Evolutionary conservation across 2,113 vertebrate species (phyloP).

Genomic region (Chamaetylas fuelleborni): DNA sequence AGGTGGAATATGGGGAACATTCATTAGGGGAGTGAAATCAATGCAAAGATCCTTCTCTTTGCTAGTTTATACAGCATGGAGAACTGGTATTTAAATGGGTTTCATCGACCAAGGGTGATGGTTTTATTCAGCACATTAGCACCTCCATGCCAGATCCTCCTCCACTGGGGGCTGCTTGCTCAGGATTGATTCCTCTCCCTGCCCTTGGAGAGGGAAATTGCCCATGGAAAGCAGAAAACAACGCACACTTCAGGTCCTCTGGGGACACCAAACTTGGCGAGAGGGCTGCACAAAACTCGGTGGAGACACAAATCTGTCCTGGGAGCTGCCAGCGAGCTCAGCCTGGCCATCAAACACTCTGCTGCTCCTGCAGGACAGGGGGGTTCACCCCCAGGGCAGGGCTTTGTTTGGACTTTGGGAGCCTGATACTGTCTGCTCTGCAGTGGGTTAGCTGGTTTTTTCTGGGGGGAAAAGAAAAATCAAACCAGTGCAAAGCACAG

Average conservation of each 20-base stretch:
- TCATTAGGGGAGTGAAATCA: neutral
- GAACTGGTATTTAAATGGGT: neutral
- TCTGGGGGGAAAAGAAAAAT: accelerated
- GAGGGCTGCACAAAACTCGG: neutral
- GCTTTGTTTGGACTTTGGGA: neutral
- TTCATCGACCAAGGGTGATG: neutral
- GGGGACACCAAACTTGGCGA: neutral
- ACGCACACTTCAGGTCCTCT: accelerated
- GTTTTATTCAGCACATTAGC: constrained; percentile 6
- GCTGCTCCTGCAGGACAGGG: neutral
- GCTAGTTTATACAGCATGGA: neutral
- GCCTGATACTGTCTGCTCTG: neutral
- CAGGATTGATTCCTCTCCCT: neutral
- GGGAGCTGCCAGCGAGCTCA: neutral
- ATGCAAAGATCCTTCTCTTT: neutral
- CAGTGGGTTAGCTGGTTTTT: neutral
- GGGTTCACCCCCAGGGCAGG: neutral
- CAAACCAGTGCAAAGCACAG: neutral
- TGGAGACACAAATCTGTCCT: neutral
- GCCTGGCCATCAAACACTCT: accelerated
- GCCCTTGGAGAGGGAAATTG: neutral
- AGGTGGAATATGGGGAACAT: neutral
- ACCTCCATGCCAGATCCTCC: neutral
- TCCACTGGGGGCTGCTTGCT: neutral
- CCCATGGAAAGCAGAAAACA: neutral